Evolutionary conservation across 2,888 invertebrate species (phyloP), one percentile per base, ranked within the genome.

Genomic region (Ectobius pallidus): DNA sequence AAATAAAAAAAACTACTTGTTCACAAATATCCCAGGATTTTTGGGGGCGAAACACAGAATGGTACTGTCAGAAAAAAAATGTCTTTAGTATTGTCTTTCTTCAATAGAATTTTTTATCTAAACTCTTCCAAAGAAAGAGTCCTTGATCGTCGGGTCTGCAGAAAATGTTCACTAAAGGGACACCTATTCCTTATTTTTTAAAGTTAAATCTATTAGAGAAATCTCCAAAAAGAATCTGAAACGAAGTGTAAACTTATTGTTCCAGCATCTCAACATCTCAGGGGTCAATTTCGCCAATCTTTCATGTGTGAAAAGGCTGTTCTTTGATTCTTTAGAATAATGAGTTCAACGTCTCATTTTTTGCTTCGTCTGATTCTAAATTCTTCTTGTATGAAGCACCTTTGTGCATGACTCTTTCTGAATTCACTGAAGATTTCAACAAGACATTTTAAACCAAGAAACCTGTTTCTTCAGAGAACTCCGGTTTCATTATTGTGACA

Each of bases 271-370:
- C 1, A n/a, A 11, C n/a, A n/a, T 58, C 14, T 16, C 30, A 14
- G 58, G 58, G 58, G 58, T 58, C 58, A 58, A 58, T 58, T 58
- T 58, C 32, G 9, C 58, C 30, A 30, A 58, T 58, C n/a, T 58
- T 58, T 58, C 58, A 25, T 25, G 58, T 58, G 58, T 58, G 58
- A 58, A 58, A 30, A 30, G 0, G 30, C n/a, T n/a, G n/a, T n/a
- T 58, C 30, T 58, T 58, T 30, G 3, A 58, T 25, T 18, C 58
- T 30, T 25, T 4, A 58, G n/a, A 58, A 58, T 27, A 58, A 30
- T 14, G 22, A 30, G 25, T 58, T 32, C 30, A 27, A 27, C 34
- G 11, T 34, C 34, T 34, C 6, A 6, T 55, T 46, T n/a, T 46
- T 1, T 32, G 30, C 30, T 7, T 58, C 4, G 2, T 27, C 14